These are phyloP conservation scores for Watsonalla cultraria DNA, from an alignment of 2,888 invertebrate species.

Conservation along the genomic window DNA sequence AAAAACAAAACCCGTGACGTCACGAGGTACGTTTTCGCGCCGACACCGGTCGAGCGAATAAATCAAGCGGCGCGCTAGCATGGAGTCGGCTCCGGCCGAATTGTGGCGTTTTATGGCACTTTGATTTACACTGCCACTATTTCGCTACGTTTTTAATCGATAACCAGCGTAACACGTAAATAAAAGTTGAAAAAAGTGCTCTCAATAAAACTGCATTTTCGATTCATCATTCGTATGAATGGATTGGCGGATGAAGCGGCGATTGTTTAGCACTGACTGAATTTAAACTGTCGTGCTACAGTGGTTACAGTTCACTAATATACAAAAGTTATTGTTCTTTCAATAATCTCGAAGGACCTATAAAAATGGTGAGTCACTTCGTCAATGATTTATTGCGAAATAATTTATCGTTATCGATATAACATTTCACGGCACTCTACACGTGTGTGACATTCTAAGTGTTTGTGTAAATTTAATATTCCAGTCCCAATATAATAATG, in stretches of 20 bases:
- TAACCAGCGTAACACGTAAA: constrained; percentile 34
- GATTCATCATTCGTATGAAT: neutral
- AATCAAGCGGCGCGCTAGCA: constrained; percentile 64
- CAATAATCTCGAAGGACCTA: too few relatives aligned
- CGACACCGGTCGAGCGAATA: constrained; percentile 65
- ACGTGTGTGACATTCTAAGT: constrained; percentile 7
- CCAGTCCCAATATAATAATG: constrained; percentile 21
- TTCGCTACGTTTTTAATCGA: constrained; percentile 45
- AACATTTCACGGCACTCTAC: constrained; percentile 1
- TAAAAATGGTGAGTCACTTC: neutral
- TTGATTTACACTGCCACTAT: constrained; percentile 64
- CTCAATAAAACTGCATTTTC: neutral
- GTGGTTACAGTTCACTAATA: too few relatives aligned
- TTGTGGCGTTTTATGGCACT: constrained; percentile 61
- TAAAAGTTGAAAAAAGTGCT: constrained; percentile 6
- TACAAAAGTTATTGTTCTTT: too few relatives aligned
- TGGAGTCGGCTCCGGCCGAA: constrained; percentile 67
- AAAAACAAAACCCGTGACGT: constrained; percentile 65
- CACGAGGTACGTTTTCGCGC: constrained; percentile 72
- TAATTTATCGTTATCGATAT: neutral
- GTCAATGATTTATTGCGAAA: neutral
- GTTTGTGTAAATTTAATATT: constrained; percentile 20
- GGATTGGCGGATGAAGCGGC: neutral
- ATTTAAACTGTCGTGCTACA: neutral
- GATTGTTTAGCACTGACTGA: neutral